These are phyloP conservation scores for Patiria miniata DNA, from an alignment of 35 echinoderm and acorn worm species.

Conservation along the genomic window DNA sequence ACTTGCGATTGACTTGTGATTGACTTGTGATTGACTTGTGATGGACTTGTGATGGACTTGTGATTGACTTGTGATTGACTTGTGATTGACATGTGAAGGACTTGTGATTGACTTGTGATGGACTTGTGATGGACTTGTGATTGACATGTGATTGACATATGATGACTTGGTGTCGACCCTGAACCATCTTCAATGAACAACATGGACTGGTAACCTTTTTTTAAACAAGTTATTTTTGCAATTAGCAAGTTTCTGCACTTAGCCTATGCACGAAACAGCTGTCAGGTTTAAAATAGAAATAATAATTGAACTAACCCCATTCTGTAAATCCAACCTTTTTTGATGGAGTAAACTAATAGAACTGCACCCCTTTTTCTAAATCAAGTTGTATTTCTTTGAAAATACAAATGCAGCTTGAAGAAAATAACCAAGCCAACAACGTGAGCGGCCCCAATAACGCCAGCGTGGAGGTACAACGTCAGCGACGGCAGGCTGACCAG, in stretches of 20 bases:
- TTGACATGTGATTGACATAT: too few species aligned
- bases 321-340: neutral
- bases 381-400: neutral
- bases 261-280: neutral
- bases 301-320: neutral
- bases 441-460: neutral
- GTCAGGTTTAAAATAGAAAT: neutral
- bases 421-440: neutral
- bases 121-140: too few species aligned
- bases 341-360: neutral
- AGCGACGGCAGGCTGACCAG: neutral
- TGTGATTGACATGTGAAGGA: too few species aligned
- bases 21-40: too few species aligned
- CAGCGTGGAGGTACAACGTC: neutral
- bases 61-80: too few species aligned
- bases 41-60: too few species aligned
- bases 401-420: neutral
- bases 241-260: too few species aligned
- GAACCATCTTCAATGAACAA: neutral
- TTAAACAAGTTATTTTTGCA: too few species aligned
- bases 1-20: too few species aligned
- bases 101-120: too few species aligned
- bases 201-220: neutral
- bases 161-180: too few species aligned
- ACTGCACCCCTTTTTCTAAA: neutral